Conservation (phyloP, 2,113 vertebrate genomes). For the Ctenomys sociabilis region DNA sequence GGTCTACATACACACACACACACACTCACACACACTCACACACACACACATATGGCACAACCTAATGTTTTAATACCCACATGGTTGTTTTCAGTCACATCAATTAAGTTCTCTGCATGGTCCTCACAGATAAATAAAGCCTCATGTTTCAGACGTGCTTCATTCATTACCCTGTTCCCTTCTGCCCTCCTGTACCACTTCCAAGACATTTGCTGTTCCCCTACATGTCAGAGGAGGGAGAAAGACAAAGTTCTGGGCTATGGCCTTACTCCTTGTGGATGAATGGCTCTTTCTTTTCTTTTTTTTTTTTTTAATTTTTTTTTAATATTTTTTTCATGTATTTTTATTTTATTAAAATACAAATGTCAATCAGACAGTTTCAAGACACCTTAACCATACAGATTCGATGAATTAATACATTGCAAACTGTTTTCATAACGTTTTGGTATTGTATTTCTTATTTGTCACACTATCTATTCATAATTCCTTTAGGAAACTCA, state of each 20-base stretch:
- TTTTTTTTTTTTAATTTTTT: no score
- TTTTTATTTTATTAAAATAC: no score
- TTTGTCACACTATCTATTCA: conserved; percentile 36
- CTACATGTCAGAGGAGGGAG: neutral
- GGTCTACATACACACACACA: neutral
- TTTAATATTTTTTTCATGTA: no score
- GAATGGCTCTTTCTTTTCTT: neutral
- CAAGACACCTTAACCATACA: no score
- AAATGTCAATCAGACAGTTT: no score
- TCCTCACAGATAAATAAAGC: conserved; percentile 71
- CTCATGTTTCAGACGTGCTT: conserved; percentile 77
- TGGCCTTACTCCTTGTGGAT: conserved; percentile 51
- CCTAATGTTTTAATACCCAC: conserved; percentile 15
- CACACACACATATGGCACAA: neutral
- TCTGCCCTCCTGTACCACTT: neutral
- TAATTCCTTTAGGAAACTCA: neutral
- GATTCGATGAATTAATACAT: no score
- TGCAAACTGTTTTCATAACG: no score
- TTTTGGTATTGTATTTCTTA: neutral
- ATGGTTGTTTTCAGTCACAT: conserved; percentile 67
- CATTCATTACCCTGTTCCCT: neutral
- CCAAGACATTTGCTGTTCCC: conserved; percentile 66
- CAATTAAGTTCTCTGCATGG: conserved; percentile 55
- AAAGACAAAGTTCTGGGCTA: neutral
- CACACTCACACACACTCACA: neutral